Evolutionary conservation across 2,797 vertebrate genomes (phyloP).

Genomic region (Pitangus sulphuratus): DNA sequence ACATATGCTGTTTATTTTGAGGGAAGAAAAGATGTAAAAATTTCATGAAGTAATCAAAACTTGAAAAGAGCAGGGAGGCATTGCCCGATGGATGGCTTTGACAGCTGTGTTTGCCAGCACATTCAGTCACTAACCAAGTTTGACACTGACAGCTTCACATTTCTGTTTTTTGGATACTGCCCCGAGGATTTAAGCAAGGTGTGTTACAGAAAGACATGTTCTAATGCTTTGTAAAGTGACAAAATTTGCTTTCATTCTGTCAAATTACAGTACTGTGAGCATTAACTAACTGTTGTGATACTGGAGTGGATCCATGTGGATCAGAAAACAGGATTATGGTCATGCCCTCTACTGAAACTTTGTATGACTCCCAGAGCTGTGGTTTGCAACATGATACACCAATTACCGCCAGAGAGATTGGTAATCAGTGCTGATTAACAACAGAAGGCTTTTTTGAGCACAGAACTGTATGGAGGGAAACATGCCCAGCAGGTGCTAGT

Average conservation of each 20-base stretch:
- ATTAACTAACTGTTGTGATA: not conserved
- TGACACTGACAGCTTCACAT: not conserved
- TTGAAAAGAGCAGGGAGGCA: not conserved
- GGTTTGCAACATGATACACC: not conserved
- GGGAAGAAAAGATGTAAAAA: not conserved
- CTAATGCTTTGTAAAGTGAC: not conserved
- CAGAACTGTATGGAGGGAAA: constrained; percentile 5
- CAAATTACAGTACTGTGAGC: not conserved
- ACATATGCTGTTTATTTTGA: not conserved
- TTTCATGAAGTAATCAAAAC: not conserved
- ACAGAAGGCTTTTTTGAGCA: constrained; percentile 44
- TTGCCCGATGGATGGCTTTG: accelerated
- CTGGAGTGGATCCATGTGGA: not conserved
- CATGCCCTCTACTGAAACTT: not conserved
- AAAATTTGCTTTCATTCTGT: not conserved
- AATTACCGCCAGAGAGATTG: constrained; percentile 50
- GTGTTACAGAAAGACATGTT: not conserved
- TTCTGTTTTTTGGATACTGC: not conserved
- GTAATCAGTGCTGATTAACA: constrained; percentile 72
- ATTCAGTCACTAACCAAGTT: not conserved
- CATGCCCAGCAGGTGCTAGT: constrained; percentile 52
- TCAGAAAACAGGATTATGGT: not conserved
- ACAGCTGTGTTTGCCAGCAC: not conserved
- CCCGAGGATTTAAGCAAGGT: not conserved
- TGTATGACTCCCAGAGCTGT: not conserved